phyloP scores from a whole-genome alignment of 2,888 invertebrate genomes.

The Sarcophaga carnaria region DNA sequence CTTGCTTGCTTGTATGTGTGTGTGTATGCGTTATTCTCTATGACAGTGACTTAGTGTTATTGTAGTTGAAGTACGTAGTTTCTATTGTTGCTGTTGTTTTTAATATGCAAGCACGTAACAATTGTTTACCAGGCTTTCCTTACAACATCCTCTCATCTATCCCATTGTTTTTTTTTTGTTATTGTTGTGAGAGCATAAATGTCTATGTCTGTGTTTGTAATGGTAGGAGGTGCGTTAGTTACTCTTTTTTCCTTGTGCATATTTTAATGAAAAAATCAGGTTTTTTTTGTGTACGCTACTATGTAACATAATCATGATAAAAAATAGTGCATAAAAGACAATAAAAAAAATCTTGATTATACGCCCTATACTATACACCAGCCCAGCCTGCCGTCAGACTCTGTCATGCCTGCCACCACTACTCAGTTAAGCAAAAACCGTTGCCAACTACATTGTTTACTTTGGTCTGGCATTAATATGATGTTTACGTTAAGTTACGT shows the following conservation, averaged over 20 bases:
- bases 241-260: not conserved
- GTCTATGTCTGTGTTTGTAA: not conserved
- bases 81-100: not conserved
- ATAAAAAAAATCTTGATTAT: not conserved
- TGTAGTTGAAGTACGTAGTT: constrained; percentile 12
- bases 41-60: constrained; percentile 56
- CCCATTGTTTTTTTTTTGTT: not conserved
- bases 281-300: too few relatives aligned
- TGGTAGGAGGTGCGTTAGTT: not conserved
- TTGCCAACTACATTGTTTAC: not conserved
- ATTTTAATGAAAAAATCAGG: too few relatives aligned
- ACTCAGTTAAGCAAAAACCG: not conserved
- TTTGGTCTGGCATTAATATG: not conserved
- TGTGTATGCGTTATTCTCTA: not conserved
- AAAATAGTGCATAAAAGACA: not conserved
- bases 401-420: not conserved
- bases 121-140: constrained; percentile 20
- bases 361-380: not conserved
- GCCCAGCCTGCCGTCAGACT: not conserved
- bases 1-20: not conserved
- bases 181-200: not conserved
- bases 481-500: too few relatives aligned
- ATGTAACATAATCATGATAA: not conserved
- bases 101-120: not conserved
- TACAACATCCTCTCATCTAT: not conserved